Evolutionary conservation across 2,797 vertebrate genomes (phyloP), one percentile per base, ranked within the genome.

Genomic region (Phyllotis vaccarum): DNA sequence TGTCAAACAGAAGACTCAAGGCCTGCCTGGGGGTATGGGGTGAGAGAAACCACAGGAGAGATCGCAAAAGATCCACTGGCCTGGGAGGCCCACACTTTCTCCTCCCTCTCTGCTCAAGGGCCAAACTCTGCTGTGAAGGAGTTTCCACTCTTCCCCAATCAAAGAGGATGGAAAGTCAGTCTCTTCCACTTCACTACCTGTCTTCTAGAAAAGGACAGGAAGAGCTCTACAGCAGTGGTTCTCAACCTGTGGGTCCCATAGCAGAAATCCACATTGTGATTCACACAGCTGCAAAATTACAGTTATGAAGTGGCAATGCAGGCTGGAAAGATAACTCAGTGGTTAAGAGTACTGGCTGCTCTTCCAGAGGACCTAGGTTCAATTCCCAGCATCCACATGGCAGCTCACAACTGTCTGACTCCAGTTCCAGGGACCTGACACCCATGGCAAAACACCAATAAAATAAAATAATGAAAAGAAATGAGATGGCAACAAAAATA

Each of bases 1-100:
- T 99, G 97, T 99, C 99, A 0, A 99, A 99, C 82, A 99, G 99
- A 97, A 99, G 99, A 66, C 99, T 99, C 96, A 99, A 98, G 17
- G 99, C 99, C 98, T 99, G 99, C 98, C 99, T 99, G 97, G 97
- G 97, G 89, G 88, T 60, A 52, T 92, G 96, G 89, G 46, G 81
- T 81, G 87, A 34, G 64, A 90, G 80, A 88, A 52, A 72, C 82
- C 86, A 88, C 2, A 49, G 56, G 60, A 46, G 80, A 93, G 60
- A 80, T 93, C 87, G 95, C 74, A 78, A 89, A 72, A 91, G 74
- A 88, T 31, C 31, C 74, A 21, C 31, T 6, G 24, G 27, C 34
- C 88, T 10, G 43, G 58, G 46, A 86, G 49, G 37, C 62, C 43
- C 70, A 43, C 10, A n/a, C 52, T 46, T 62, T 52, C 74, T 64